phyloP scores from a whole-genome alignment of 2,888 invertebrate genomes.

The Chaitophorus viminalis region DNA sequence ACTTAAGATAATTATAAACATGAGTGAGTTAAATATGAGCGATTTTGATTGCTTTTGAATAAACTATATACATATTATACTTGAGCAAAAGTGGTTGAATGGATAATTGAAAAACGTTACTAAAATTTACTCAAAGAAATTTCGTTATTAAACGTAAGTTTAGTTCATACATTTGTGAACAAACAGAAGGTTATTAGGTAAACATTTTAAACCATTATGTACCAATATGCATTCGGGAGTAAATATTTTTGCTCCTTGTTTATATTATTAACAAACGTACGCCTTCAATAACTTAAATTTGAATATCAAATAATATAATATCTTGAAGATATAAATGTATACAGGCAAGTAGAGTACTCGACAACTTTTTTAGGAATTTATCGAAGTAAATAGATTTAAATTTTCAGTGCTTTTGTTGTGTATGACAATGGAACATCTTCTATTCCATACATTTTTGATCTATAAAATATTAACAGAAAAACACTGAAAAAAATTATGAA shows the following conservation, averaged over 20 bases:
- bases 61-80: not conserved
- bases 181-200: conserved; percentile 21
- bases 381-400: not conserved
- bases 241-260: conserved; percentile 20
- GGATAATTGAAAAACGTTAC: conserved; percentile 58
- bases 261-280: conserved; percentile 7
- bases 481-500: no score
- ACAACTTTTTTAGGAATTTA: not conserved
- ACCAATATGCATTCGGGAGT: not conserved
- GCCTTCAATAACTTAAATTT: conserved; percentile 21
- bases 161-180: conserved; percentile 23
- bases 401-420: not conserved
- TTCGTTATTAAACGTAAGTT: conserved; percentile 32
- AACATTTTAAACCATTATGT: conserved; percentile 26
- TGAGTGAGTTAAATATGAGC: conserved; percentile 15
- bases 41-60: conserved; percentile 25
- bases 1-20: not conserved
- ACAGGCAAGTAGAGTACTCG: not conserved
- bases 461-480: not conserved
- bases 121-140: conserved; percentile 18
- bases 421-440: not conserved
- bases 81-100: not conserved
- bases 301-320: not conserved
- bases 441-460: not conserved
- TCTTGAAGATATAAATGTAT: not conserved